Evolutionary conservation across 1,140 invertebrate species (phyloP), one percentile per base, ranked within the genome.

Genomic region (Drosophila bipectinata): DNA sequence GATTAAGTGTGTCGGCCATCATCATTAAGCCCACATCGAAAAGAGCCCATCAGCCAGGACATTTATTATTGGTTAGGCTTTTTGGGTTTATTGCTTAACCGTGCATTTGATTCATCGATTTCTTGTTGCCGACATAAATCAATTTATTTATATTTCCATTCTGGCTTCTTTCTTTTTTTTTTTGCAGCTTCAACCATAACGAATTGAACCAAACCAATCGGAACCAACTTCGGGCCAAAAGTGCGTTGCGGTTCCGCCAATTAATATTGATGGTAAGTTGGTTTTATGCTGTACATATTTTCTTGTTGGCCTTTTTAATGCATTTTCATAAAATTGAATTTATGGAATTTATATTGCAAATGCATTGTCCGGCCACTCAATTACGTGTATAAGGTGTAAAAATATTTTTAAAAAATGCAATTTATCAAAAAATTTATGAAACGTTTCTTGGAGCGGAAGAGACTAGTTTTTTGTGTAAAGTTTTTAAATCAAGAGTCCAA

Each of bases 241-340:
- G 57, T 51, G 39, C 49, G 14, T 30, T 71, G 49, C 18, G 60
- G 56, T 59, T 66, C 26, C 53, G 44, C 37, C 57, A 44, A 48
- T 66, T 49, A 39, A 66, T 66, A 57, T 79, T 39, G 15, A 75
- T 71, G 79, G 79, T 82, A 71, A 75, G 80, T 62, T 63, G 45
- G 75, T 39, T 56, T 76, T 60, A 62, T 56, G 14, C 5, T 47
- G 34, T 18, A 28, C 28, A 49, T 49, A 71, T 71, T 48, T 39
- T 28, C 28, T 10, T 21, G 34, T 14, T 57, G 37, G 47, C 14
- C 18, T 51, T 78, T 66, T 59, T 49, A 53, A 62, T 60, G 30
- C 41, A 49, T 55, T 61, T 77, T 8, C 30, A 41, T 64, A 32
- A 60, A 72, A 21, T 53, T 28, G n/a, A 45, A n/a, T 63, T 60